Percentiles rank a stretch among this genome's conserved stretches.
These are phyloP conservation scores for Petrocephalus sullivani DNA, from an alignment of 2,797 vertebrate species.

Conservation along the genomic window DNA sequence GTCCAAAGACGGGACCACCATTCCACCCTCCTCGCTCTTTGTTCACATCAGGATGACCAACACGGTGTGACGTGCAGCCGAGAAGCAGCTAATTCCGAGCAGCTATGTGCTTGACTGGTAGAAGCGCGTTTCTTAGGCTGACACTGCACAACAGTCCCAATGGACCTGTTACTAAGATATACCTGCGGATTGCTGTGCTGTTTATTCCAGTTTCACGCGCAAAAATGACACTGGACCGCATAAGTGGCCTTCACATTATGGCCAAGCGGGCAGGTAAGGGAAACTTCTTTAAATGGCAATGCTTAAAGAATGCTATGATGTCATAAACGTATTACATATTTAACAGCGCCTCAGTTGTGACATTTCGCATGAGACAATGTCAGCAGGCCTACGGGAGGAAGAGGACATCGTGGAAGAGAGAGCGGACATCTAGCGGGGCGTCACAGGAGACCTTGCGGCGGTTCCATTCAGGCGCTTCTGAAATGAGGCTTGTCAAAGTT, in stretches of 20 bases:
- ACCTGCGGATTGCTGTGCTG: background rate
- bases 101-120: background rate
- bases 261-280: background rate
- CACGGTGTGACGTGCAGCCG: slow-evolving; percentile 29
- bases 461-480: background rate
- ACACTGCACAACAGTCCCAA: background rate
- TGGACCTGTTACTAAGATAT: background rate
- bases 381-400: background rate
- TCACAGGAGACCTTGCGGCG: background rate
- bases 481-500: background rate
- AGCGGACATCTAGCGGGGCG: background rate
- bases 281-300: background rate
- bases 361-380: background rate
- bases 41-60: slow-evolving; percentile 69
- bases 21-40: slow-evolving; percentile 83
- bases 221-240: background rate
- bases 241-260: background rate
- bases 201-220: background rate
- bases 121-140: background rate
- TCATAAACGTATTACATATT: background rate
- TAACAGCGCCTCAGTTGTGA: background rate
- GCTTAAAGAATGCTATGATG: background rate
- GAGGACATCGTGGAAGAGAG: background rate
- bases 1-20: slow-evolving; percentile 81
- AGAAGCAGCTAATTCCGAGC: background rate